phyloP scores from a whole-genome alignment of 2,797 vertebrate genomes.

The Oryzias sinensis region DNA sequence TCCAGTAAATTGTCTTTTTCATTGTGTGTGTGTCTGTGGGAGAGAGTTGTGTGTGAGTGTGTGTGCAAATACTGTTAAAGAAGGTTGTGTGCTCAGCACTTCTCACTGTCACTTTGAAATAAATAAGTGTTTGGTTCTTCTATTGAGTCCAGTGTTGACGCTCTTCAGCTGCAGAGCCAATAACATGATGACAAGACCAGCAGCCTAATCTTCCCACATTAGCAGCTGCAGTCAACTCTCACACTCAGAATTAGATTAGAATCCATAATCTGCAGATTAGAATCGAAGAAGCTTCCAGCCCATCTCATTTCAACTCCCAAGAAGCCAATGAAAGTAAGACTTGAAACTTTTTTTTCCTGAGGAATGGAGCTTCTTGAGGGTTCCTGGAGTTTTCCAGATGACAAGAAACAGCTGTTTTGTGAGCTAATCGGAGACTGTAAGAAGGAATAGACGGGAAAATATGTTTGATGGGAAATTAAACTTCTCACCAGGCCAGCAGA shows the following conservation, averaged over 20 bases:
- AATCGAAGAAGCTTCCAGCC: conserved; percentile 35
- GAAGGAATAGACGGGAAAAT: no score
- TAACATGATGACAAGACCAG: conserved; percentile 41
- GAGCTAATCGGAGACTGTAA: no score
- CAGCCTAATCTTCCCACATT: conserved; percentile 71
- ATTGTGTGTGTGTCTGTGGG: conserved; percentile 33
- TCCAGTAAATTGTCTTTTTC: conserved; percentile 2
- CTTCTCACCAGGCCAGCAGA: background rate
- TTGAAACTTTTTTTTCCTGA: background rate
- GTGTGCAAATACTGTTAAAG: conserved; percentile 51
- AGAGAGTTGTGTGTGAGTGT: conserved; percentile 13
- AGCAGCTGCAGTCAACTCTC: conserved; percentile 60
- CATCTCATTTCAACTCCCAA: background rate
- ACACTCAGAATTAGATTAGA: conserved; percentile 69
- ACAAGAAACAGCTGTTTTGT: conserved; percentile 83
- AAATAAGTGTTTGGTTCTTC: conserved; percentile 71
- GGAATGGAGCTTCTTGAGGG: conserved; percentile 53
- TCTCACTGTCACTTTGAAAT: conserved; percentile 73
- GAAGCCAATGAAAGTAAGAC: background rate
- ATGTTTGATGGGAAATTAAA: background rate
- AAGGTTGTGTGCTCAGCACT: conserved; percentile 65
- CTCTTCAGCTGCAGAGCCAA: conserved; percentile 63
- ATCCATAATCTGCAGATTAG: conserved; percentile 47
- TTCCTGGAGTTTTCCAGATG: conserved; percentile 80
- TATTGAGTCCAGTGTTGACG: conserved; percentile 73